Conservation (phyloP, 2,113 vertebrate genomes). For the Perccottus glenii region DNA sequence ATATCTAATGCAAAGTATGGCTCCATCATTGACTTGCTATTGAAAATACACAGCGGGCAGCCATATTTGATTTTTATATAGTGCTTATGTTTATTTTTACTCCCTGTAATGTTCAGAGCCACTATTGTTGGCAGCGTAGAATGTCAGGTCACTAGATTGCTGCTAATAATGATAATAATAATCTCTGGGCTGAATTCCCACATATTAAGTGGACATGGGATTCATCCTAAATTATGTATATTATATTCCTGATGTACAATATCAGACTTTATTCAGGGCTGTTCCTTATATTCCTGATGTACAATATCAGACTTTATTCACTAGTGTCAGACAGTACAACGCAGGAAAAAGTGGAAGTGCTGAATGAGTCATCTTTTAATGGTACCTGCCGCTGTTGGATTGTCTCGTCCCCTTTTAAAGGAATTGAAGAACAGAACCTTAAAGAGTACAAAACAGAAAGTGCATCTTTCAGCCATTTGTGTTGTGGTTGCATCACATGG, state of each 20-base stretch:
- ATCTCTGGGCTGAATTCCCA: conserved; percentile 30
- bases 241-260: conserved; percentile 20
- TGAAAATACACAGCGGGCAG: not conserved
- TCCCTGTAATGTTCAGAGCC: conserved; percentile 26
- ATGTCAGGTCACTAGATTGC: conserved; percentile 66
- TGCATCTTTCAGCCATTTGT: conserved; percentile 58
- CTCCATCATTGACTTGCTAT: not conserved
- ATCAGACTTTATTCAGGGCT: conserved; percentile 17
- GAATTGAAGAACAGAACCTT: conserved; percentile 30
- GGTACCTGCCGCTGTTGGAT: conserved; percentile 31
- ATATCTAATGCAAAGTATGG: no score
- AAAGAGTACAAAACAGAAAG: conserved; percentile 40
- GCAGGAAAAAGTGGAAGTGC: not conserved
- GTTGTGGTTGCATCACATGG: conserved; percentile 63
- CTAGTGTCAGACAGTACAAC: conserved; percentile 7
- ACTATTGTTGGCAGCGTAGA: conserved; percentile 48
- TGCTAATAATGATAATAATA: conserved; percentile 7
- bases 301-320: conserved; percentile 17
- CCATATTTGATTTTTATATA: conserved; percentile 1
- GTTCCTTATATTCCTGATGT: conserved; percentile 20
- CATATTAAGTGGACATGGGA: conserved; percentile 46
- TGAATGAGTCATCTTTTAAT: conserved; percentile 43
- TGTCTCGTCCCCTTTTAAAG: conserved; percentile 22
- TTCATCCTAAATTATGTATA: conserved; percentile 39
- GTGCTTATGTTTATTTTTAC: conserved; percentile 8